These are phyloP conservation scores for Microctonus brassicae DNA, from an alignment of 2,888 invertebrate species.

Conservation along the genomic window DNA sequence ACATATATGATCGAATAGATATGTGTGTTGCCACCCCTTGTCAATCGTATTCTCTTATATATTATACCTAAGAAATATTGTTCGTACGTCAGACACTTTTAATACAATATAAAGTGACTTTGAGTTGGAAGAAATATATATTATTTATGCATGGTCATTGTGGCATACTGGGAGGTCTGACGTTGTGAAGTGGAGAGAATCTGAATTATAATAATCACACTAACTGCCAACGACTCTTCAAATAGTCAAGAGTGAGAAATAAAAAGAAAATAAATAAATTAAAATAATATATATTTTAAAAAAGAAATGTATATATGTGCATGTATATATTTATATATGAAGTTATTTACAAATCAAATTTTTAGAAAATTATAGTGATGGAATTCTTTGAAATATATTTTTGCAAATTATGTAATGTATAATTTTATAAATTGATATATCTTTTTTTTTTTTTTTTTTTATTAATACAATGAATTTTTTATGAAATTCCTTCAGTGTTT, in stretches of 20 bases:
- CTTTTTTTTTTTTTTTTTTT: too few relatives aligned
- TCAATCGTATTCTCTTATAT: constrained; percentile 28
- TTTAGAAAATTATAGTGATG: neutral
- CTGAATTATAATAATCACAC: constrained; percentile 57
- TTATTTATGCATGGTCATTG: constrained; percentile 60
- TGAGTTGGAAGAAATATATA: constrained; percentile 47
- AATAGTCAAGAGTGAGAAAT: constrained; percentile 11
- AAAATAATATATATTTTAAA: constrained; percentile 6
- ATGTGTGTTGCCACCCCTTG: constrained; percentile 38
- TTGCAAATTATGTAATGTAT: too few relatives aligned
- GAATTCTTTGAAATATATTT: too few relatives aligned
- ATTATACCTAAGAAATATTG: constrained; percentile 9
- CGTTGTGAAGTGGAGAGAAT: constrained; percentile 42
- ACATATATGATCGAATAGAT: neutral
- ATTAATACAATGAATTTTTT: too few relatives aligned
- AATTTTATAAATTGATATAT: too few relatives aligned
- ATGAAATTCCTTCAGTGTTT: too few relatives aligned
- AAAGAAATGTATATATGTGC: too few relatives aligned
- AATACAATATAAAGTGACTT: constrained; percentile 15
- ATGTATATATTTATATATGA: too few relatives aligned
- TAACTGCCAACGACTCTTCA: constrained; percentile 19
- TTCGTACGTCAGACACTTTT: constrained; percentile 15
- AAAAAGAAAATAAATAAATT: constrained; percentile 15
- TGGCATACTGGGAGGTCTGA: constrained; percentile 61
- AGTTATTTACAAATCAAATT: too few relatives aligned